Conservation (phyloP, 2,797 vertebrate genomes). For the Gymnoscopelus braueri region DNA sequence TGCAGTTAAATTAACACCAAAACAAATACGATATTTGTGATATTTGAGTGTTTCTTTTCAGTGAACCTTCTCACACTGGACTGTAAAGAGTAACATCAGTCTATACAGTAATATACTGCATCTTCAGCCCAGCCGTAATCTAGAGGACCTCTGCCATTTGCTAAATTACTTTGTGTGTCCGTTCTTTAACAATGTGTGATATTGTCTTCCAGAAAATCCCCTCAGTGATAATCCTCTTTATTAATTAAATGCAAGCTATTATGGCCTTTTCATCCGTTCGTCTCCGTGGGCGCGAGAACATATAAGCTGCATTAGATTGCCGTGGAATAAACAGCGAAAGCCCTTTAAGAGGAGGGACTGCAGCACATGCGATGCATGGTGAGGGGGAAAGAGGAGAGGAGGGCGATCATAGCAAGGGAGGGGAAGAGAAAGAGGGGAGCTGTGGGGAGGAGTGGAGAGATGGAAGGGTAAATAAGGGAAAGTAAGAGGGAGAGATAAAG, state of each 20-base stretch:
- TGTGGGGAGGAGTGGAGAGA: constrained; percentile 37
- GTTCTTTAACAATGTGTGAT: constrained; percentile 13
- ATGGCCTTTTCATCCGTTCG: constrained; percentile 58
- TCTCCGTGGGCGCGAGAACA: constrained; percentile 18
- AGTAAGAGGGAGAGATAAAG: constrained; percentile 53
- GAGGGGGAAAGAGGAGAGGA: constrained; percentile 49
- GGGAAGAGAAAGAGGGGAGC: constrained; percentile 50
- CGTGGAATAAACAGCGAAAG: constrained; percentile 70
- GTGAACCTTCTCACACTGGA: not conserved
- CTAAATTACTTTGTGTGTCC: constrained; percentile 22
- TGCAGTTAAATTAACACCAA: too few relatives aligned
- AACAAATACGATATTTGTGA: too few relatives aligned
- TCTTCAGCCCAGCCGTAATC: not conserved
- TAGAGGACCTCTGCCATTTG: constrained; percentile 19
- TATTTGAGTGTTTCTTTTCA: too few relatives aligned
- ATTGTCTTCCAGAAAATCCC: constrained; percentile 43
- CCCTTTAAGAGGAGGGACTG: constrained; percentile 78
- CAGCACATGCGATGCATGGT: constrained; percentile 52
- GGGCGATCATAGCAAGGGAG: constrained; percentile 34
- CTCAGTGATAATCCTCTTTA: constrained; percentile 47
- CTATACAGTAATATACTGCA: not conserved
- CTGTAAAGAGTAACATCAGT: not conserved
- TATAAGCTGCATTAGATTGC: constrained; percentile 26
- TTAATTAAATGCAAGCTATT: constrained; percentile 37
- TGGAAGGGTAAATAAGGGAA: constrained; percentile 42